A percentile compares a stretch with the other conserved stretches of the same genome.
These are phyloP conservation scores for Dinocampus coccinellae DNA, from an alignment of 2,888 invertebrate species.

Conservation along the genomic window DNA sequence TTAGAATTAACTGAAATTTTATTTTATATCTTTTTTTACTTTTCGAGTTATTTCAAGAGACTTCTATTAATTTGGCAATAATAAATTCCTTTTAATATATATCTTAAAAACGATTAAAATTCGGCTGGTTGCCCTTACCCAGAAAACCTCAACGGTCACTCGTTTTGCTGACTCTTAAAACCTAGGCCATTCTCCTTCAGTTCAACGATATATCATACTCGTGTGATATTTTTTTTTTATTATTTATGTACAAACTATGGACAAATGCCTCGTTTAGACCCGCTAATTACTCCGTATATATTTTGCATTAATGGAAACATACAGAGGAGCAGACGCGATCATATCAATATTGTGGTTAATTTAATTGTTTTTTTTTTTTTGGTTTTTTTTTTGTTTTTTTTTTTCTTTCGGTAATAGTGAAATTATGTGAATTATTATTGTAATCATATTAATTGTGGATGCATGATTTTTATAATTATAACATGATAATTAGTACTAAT, in stretches of 20 bases:
- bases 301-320: neutral
- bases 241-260: constrained; percentile 57
- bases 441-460: constrained; percentile 10
- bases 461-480: constrained; percentile 15
- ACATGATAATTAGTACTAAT: constrained; percentile 29
- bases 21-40: constrained; percentile 40
- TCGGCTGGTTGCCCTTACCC: constrained; percentile 39
- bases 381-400: no score
- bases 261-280: constrained; percentile 51
- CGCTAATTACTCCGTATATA: constrained; percentile 42
- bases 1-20: constrained; percentile 18
- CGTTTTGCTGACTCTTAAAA: constrained; percentile 35
- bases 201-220: constrained; percentile 10
- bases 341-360: neutral
- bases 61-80: constrained; percentile 43
- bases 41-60: constrained; percentile 30
- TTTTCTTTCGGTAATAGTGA: neutral
- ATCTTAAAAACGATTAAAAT: constrained; percentile 46
- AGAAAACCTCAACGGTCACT: constrained; percentile 24
- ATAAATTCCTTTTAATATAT: constrained; percentile 49
- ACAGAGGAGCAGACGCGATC: neutral
- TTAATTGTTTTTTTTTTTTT: no score
- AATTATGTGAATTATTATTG: neutral
- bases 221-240: constrained; percentile 39
- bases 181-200: constrained; percentile 30